Evolutionary conservation across 2,113 vertebrate species (phyloP), one percentile per base, ranked within the genome.

Genomic region (Rhinolophus ferrumequinum): DNA sequence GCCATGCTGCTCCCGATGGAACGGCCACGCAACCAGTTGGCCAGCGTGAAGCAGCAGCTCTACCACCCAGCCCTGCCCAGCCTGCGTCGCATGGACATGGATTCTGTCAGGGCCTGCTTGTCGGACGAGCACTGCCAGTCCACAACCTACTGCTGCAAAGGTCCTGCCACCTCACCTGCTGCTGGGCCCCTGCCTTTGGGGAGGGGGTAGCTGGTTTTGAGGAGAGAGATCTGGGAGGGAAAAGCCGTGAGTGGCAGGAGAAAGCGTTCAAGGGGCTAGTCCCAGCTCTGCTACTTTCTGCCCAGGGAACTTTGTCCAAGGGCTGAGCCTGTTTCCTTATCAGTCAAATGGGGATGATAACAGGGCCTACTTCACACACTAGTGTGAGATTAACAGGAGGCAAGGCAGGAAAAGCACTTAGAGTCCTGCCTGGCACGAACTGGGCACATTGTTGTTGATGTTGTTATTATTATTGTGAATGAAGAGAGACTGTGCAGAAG

Each of bases 11-110:
- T 97, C 18, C 97, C 94, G 0, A 3, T 69, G 50, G 86, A 75
- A 16, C 91, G 15, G 6, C 50, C 4, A 58, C 94, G 69, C 26
- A 72, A 80, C 30, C 95, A 90, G 76, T 67, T 98, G 81, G 97
- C 98, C 0, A 86, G 96, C 0, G 97, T 98, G 83, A 98, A 98
- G 86, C 86, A 92, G 2, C 76, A 95, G 41, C 95, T 98, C 28
- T 98, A 98, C 91, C 97, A 98, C 91, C 98, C 98, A 0, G 28
- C 54, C 30, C 94, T 98, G 97, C 98, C 98, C 54, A 97, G 95
- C 24, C 89, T 98, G 28, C 97, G 98, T 56, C 97, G 81, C 73
- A 98, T 98, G 98, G 98, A 98, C 72, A 98, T 98, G 97, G 98
- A 98, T 95, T 96, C 93, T 0, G 50, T 95, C 33, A 95, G 6